Percentiles rank a stretch among this genome's conserved stretches.
Evolutionary conservation across 1,140 invertebrate species (phyloP).

Genomic region (Marisa cornuarietis): DNA sequence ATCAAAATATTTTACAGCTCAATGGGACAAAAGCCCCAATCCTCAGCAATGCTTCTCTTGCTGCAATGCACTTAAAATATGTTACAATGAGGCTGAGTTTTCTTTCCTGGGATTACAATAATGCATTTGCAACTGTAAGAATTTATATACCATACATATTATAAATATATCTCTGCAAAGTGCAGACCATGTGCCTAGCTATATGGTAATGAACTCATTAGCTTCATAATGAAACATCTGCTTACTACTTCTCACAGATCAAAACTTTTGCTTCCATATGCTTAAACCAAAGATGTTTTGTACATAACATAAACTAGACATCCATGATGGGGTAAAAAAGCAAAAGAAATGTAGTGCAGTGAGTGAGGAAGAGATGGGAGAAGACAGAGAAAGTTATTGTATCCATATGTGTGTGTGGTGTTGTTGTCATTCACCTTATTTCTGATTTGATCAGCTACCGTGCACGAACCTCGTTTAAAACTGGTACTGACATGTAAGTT

Average conservation of each 20-base stretch:
- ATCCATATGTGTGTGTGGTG: neutral
- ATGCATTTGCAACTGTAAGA: neutral
- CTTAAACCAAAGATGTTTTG: neutral
- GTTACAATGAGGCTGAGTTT: neutral
- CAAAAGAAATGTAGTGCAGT: neutral
- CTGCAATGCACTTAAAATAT: too few species aligned
- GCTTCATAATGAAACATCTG: too few species aligned
- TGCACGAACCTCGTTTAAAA: too few species aligned
- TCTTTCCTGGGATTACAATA: neutral
- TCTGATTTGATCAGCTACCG: too few species aligned
- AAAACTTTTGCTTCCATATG: neutral
- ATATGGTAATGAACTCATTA: neutral
- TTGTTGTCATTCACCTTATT: neutral
- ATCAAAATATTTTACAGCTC: too few species aligned
- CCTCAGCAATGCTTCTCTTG: too few species aligned
- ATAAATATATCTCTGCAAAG: neutral
- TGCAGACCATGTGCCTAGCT: neutral
- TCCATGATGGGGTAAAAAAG: neutral
- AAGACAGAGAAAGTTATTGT: neutral
- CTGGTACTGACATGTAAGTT: too few species aligned
- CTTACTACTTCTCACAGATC: too few species aligned
- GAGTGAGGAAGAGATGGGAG: neutral
- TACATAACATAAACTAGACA: neutral
- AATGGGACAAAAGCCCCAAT: too few species aligned
- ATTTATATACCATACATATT: conserved; percentile 6